A percentile compares a stretch with the other conserved stretches of the same genome.
phyloP scores from a whole-genome alignment of 2,797 vertebrate genomes.

The Cichlasoma orientale region DNA sequence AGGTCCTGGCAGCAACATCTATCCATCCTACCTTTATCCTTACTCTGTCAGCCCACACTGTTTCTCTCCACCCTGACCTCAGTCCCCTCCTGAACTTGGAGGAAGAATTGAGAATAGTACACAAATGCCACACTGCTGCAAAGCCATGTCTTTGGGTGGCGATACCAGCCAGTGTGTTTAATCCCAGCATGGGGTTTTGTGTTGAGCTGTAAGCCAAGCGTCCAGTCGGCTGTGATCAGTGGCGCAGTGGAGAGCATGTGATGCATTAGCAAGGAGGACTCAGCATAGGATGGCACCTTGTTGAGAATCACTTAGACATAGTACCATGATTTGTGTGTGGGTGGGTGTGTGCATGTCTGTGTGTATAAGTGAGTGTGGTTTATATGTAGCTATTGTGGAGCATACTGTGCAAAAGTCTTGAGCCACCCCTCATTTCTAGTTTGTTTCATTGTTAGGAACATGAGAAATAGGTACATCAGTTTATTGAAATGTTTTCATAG shows the following conservation, averaged over 20 bases:
- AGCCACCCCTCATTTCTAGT: neutral
- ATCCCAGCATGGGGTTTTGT: constrained; percentile 37
- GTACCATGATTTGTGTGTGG: constrained; percentile 14
- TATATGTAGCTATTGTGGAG: neutral
- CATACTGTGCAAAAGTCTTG: neutral
- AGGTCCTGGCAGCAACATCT: constrained; percentile 73
- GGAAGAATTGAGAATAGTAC: constrained; percentile 26
- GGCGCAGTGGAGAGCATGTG: constrained; percentile 9
- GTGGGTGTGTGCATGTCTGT: neutral
- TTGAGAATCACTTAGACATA: constrained; percentile 50
- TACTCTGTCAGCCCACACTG: constrained; percentile 59
- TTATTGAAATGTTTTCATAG: neutral
- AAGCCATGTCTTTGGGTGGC: constrained; percentile 25
- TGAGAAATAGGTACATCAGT: neutral
- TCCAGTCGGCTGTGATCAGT: constrained; percentile 35
- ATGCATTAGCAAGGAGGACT: constrained; percentile 49
- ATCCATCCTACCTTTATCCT: constrained; percentile 75
- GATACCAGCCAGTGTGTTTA: constrained; percentile 22
- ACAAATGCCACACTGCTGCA: constrained; percentile 31
- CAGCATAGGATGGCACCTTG: constrained; percentile 35
- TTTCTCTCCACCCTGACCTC: constrained; percentile 35
- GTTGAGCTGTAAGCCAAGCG: constrained; percentile 29
- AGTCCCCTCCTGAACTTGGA: constrained; percentile 34
- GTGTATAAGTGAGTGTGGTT: neutral
- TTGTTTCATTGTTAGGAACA: neutral